Percentiles rank a stretch among this genome's conserved stretches.
Conservation (phyloP, 2,113 vertebrate species). For the Leucoraja erinaceus region DNA sequence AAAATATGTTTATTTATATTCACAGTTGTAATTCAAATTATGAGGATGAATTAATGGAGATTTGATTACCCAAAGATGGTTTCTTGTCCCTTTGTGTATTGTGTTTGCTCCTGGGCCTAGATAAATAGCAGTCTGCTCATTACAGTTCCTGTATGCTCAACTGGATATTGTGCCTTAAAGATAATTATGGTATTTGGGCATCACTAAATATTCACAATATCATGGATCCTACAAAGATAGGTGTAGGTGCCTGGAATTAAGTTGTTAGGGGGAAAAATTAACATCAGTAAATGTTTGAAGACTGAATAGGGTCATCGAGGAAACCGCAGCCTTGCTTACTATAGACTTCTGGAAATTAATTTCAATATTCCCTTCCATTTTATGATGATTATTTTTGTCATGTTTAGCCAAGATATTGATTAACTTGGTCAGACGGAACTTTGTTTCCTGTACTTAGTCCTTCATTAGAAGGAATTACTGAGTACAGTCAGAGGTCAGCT, state of each 20-base stretch:
- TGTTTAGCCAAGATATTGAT: neutral
- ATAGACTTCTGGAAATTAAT: neutral
- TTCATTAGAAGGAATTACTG: neutral
- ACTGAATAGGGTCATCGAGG: neutral
- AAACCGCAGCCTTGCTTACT: neutral
- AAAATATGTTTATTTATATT: neutral
- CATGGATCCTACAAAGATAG: neutral
- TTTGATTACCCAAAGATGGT: neutral
- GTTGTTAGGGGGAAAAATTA: neutral
- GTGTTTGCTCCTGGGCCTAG: neutral
- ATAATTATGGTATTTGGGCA: too few species aligned
- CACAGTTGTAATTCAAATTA: neutral
- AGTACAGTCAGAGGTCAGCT: neutral
- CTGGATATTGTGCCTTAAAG: too few species aligned
- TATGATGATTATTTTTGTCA: neutral
- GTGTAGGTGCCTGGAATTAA: neutral
- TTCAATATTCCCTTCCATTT: neutral
- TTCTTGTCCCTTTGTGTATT: neutral
- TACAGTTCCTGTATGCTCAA: too few species aligned
- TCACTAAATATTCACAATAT: neutral
- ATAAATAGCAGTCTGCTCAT: neutral
- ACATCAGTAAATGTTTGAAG: neutral
- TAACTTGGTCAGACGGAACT: neutral
- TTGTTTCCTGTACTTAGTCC: neutral
- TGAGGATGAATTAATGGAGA: neutral